phyloP scores from a whole-genome alignment of 2,888 invertebrate species.

The Agrotis segetum region DNA sequence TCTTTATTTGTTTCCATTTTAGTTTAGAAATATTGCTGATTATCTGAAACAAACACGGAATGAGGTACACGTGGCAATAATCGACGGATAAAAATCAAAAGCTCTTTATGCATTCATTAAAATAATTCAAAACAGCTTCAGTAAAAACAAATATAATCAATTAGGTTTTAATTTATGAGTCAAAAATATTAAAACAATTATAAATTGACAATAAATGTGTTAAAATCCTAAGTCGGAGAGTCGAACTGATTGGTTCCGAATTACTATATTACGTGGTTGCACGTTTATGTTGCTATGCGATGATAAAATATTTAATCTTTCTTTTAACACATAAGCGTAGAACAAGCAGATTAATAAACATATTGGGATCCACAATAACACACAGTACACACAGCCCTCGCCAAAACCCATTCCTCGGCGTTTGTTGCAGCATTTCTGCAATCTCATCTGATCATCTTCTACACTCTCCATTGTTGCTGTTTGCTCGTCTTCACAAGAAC shows the following conservation, averaged over 20 bases:
- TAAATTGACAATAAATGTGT: conserved; percentile 42
- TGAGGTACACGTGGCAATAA: conserved; percentile 29
- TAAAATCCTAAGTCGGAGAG: conserved; percentile 82
- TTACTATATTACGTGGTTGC: too few relatives aligned
- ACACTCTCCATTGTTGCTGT: background rate
- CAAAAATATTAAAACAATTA: conserved; percentile 19
- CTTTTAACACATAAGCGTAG: conserved; percentile 73
- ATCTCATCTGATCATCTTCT: conserved; percentile 4
- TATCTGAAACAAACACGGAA: conserved; percentile 58
- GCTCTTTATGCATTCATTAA: background rate
- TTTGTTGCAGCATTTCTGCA: conserved; percentile 23
- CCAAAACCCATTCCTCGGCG: conserved; percentile 70
- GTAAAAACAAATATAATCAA: conserved; percentile 13
- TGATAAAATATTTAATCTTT: conserved; percentile 40
- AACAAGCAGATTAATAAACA: conserved; percentile 72
- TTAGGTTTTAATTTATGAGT: conserved; percentile 37
- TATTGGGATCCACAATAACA: conserved; percentile 79
- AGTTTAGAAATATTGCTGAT: conserved; percentile 34
- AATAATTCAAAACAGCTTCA: background rate
- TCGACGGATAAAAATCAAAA: background rate
- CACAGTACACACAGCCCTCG: conserved; percentile 76
- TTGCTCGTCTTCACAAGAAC: background rate
- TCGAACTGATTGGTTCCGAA: conserved; percentile 56
- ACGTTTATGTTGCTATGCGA: too few relatives aligned
- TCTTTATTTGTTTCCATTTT: conserved; percentile 61